phyloP scores from a whole-genome alignment of 2,888 invertebrate genomes.

The Lithophane ornitopus region DNA sequence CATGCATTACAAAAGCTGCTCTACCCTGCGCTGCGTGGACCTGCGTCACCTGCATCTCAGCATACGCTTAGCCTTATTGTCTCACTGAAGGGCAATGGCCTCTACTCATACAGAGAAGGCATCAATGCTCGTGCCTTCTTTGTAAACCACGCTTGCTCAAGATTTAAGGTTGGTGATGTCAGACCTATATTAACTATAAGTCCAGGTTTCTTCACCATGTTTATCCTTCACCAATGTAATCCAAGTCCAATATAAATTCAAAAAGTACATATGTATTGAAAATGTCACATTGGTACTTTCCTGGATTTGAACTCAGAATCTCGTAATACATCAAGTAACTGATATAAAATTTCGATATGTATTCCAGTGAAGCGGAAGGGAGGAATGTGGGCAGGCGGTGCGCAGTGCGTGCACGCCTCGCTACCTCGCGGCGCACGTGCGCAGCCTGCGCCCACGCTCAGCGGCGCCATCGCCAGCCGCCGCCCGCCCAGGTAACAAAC shows the following conservation, averaged over 20 bases:
- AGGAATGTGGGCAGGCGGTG: slow-evolving; percentile 90
- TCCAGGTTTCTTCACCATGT: background rate
- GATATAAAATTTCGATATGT: background rate
- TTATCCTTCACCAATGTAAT: background rate
- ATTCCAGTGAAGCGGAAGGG: slow-evolving; percentile 84
- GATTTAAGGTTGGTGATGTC: no score
- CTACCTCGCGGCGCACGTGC: slow-evolving; percentile 87
- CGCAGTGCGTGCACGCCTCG: slow-evolving; percentile 89
- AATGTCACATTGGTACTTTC: background rate
- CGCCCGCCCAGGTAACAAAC: slow-evolving; percentile 85
- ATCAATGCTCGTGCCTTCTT: no score
- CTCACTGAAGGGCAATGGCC: background rate
- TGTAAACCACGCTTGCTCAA: no score
- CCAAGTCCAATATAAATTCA: background rate
- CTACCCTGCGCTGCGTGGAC: no score
- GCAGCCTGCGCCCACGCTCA: slow-evolving; percentile 88
- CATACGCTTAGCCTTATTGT: no score
- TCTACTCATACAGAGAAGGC: background rate
- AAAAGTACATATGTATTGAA: background rate
- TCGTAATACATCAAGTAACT: background rate
- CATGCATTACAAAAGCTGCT: no score
- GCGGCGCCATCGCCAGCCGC: slow-evolving; percentile 88
- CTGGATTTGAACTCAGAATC: background rate
- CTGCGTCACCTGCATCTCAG: no score
- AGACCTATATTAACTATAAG: no score